A percentile compares a stretch with the other conserved stretches of the same genome.
phyloP scores from a whole-genome alignment of 1,140 invertebrate species.

The Hycleus cichorii region DNA sequence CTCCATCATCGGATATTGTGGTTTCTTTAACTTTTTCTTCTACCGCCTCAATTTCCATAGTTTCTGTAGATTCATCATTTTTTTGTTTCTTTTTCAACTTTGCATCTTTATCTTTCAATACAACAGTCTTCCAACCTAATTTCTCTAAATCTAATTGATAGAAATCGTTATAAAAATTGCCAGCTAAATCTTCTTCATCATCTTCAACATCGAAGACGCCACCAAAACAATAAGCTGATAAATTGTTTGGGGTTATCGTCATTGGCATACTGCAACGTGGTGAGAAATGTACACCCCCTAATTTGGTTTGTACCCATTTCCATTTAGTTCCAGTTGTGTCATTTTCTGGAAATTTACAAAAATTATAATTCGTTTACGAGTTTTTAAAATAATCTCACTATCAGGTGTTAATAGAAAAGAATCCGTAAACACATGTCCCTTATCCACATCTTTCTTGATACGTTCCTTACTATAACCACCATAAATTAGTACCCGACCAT shows the following conservation, averaged over 20 bases:
- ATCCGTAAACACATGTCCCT: slow-evolving; percentile 72
- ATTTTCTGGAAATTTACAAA: slow-evolving; percentile 46
- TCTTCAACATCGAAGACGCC: slow-evolving; percentile 79
- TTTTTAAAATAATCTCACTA: slow-evolving; percentile 46
- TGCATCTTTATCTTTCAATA: slow-evolving; percentile 46
- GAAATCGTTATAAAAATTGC: slow-evolving; percentile 79
- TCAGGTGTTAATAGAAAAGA: slow-evolving; percentile 67
- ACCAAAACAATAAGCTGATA: slow-evolving; percentile 60
- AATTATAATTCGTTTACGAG: not conserved
- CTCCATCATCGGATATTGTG: slow-evolving; percentile 51
- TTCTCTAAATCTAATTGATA: slow-evolving; percentile 69
- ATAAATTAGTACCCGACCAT: slow-evolving; percentile 67
- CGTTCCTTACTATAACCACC: slow-evolving; percentile 81
- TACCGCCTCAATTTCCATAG: slow-evolving; percentile 31
- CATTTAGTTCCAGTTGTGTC: slow-evolving; percentile 58
- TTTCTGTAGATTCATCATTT: slow-evolving; percentile 29
- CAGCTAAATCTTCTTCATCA: slow-evolving; percentile 69
- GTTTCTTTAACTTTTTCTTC: slow-evolving; percentile 37
- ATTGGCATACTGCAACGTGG: slow-evolving; percentile 59
- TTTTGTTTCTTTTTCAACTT: slow-evolving; percentile 42
- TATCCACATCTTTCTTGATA: slow-evolving; percentile 73
- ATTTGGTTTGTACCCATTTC: slow-evolving; percentile 69
- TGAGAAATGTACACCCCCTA: slow-evolving; percentile 55
- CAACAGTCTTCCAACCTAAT: slow-evolving; percentile 60
- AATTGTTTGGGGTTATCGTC: slow-evolving; percentile 42